Percentiles rank a stretch among this genome's conserved stretches.
Evolutionary conservation across 2,888 invertebrate genomes (phyloP).

Genomic region (Chaitophorus viminalis): DNA sequence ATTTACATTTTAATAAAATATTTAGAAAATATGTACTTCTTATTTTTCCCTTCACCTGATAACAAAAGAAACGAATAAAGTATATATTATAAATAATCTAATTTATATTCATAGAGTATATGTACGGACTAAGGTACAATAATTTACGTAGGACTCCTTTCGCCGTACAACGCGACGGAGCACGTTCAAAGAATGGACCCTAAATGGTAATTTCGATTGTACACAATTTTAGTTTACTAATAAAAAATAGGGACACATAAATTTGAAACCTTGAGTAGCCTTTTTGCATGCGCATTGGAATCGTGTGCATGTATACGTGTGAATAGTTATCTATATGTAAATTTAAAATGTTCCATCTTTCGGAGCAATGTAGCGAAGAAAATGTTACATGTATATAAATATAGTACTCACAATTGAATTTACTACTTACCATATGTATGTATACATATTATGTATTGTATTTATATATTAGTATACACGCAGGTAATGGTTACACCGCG

Average conservation of each 20-base stretch:
- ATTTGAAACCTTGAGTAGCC: conserved; percentile 43
- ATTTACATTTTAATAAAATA: conserved; percentile 24
- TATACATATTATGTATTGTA: no score
- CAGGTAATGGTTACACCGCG: no score
- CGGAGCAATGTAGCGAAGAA: not conserved
- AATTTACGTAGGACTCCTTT: conserved; percentile 41
- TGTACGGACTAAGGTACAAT: not conserved
- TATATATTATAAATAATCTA: conserved; percentile 6
- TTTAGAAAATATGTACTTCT: not conserved
- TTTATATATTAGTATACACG: no score
- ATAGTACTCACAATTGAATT: not conserved
- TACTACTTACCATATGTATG: not conserved
- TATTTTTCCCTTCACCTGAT: not conserved
- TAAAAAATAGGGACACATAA: conserved; percentile 49
- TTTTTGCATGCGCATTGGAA: conserved; percentile 32
- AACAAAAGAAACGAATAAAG: conserved; percentile 31
- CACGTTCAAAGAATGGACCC: conserved; percentile 53
- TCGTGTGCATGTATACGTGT: not conserved
- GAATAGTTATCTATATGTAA: conserved; percentile 57
- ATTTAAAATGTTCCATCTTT: conserved; percentile 37
- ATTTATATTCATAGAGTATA: conserved; percentile 52
- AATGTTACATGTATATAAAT: not conserved
- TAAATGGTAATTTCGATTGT: conserved; percentile 55
- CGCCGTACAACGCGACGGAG: not conserved
- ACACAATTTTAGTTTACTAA: conserved; percentile 43